Conservation (phyloP, 1,140 invertebrate species). For the Drosophila pectinifera region DNA sequence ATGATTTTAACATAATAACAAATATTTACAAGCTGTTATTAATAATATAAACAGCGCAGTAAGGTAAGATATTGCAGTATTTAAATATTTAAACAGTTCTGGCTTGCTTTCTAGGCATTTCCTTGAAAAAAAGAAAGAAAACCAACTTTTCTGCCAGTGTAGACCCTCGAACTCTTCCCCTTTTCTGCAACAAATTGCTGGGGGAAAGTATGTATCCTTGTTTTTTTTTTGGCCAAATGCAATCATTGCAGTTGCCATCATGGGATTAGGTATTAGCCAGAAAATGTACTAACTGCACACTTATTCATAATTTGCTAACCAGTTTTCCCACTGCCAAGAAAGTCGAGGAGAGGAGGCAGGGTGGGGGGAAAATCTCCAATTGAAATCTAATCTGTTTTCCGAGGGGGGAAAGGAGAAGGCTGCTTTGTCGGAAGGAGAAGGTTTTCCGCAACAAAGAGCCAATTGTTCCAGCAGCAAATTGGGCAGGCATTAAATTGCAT, state of each 20-base stretch:
- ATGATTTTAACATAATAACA: too few relatives aligned
- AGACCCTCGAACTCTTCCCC: too few relatives aligned
- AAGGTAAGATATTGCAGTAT: too few relatives aligned
- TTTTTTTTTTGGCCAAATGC: conserved; percentile 1
- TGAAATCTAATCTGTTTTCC: conserved; percentile 34
- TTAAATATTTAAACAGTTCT: too few relatives aligned
- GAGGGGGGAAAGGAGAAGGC: not conserved
- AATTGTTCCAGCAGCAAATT: conserved; percentile 35
- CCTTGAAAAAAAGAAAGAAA: too few relatives aligned
- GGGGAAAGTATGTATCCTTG: not conserved
- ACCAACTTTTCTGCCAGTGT: too few relatives aligned
- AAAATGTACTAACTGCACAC: conserved; percentile 16
- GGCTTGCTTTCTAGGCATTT: too few relatives aligned
- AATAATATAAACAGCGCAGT: too few relatives aligned
- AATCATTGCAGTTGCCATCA: conserved; percentile 24
- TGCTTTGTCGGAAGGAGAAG: conserved; percentile 8
- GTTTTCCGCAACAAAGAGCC: conserved; percentile 36
- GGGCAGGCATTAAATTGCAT: conserved; percentile 47
- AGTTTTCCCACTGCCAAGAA: conserved; percentile 6
- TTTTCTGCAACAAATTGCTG: not conserved
- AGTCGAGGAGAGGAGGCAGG: too few relatives aligned
- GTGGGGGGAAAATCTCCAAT: conserved; percentile 32
- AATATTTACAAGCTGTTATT: too few relatives aligned
- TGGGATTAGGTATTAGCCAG: conserved; percentile 17
- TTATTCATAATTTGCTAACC: conserved; percentile 42